These are phyloP conservation scores for Heterotilapia buettikoferi DNA, from an alignment of 2,113 vertebrate species.

Conservation along the genomic window DNA sequence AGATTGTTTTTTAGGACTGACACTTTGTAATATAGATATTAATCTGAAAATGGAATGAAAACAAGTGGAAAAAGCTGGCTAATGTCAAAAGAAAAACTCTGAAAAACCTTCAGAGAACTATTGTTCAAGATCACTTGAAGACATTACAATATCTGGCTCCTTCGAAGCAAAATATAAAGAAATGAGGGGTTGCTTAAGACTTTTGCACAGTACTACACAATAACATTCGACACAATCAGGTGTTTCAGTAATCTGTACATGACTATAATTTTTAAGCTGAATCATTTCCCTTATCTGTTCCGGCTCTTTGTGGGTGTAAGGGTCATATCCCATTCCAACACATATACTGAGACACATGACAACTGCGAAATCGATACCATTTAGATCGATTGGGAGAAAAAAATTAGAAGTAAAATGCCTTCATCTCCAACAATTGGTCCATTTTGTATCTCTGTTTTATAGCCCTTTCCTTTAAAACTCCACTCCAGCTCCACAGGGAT, in stretches of 20 bases:
- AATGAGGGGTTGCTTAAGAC: neutral
- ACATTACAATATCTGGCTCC: neutral
- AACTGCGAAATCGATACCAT: constrained; percentile 24
- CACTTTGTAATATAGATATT: neutral
- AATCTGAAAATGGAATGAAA: neutral
- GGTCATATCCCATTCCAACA: neutral
- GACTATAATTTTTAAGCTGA: neutral
- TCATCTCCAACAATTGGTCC: constrained; percentile 1
- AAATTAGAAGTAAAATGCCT: constrained; percentile 16
- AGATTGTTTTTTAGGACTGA: neutral
- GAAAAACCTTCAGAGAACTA: neutral
- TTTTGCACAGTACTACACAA: neutral
- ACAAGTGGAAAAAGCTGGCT: neutral
- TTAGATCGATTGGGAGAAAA: neutral
- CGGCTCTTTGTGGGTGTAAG: neutral
- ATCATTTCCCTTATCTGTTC: neutral
- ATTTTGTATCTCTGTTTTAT: neutral
- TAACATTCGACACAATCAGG: neutral
- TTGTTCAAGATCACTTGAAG: neutral
- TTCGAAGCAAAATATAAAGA: neutral
- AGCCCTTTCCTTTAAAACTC: neutral
- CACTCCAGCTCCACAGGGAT: constrained; percentile 12
- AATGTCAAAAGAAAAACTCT: neutral
- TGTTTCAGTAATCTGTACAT: neutral
- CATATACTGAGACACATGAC: neutral